These are phyloP conservation scores for Callipepla californica DNA, from an alignment of 2,113 vertebrate species.

Conservation along the genomic window DNA sequence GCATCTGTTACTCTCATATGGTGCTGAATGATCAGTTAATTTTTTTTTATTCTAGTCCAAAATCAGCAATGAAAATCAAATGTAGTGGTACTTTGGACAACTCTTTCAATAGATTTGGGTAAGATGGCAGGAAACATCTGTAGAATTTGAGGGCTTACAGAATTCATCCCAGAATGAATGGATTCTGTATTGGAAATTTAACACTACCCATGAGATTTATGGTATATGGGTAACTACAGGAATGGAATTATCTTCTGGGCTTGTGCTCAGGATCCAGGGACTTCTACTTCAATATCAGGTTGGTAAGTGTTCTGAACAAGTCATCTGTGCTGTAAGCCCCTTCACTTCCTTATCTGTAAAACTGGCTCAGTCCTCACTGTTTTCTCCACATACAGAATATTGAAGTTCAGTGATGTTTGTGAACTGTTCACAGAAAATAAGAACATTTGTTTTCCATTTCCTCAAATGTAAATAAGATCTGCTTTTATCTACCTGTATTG, in stretches of 20 bases:
- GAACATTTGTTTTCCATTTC: neutral
- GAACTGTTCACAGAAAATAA: neutral
- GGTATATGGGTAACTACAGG: neutral
- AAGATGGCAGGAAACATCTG: neutral
- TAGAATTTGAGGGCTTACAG: neutral
- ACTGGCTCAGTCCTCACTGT: neutral
- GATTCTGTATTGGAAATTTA: neutral
- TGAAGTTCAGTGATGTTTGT: neutral
- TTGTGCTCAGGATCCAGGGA: neutral
- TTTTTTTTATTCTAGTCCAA: neutral
- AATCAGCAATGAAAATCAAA: neutral
- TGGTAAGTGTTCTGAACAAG: neutral
- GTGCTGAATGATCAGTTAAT: neutral
- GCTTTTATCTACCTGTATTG: neutral
- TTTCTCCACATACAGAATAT: neutral
- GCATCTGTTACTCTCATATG: neutral
- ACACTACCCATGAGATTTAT: rapidly evolving
- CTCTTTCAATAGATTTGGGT: neutral
- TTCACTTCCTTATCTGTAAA: neutral
- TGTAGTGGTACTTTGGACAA: neutral
- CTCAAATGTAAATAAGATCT: neutral
- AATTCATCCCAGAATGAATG: neutral
- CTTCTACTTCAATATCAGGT: neutral
- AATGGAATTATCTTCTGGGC: neutral
- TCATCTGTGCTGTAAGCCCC: neutral